These are phyloP conservation scores for Sorex araneus DNA, from an alignment of 2,113 vertebrate genomes.

Conservation along the genomic window DNA sequence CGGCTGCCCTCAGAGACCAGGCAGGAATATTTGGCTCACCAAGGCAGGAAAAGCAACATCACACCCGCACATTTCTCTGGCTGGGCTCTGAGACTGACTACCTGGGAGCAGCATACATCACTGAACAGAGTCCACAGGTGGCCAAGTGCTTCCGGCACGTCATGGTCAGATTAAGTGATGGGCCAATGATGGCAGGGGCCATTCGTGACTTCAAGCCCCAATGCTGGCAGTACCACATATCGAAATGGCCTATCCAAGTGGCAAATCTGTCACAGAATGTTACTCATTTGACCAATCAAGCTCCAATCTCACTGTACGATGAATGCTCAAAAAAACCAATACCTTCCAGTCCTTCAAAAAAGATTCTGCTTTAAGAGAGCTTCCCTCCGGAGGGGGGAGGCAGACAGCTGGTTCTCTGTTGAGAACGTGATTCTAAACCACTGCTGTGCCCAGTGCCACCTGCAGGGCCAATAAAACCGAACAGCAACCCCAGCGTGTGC, in stretches of 20 bases:
- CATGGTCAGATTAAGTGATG: conserved; percentile 71
- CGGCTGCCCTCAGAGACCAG: conserved; percentile 84
- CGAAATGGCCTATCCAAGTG: conserved; percentile 71
- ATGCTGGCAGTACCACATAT: conserved; percentile 72
- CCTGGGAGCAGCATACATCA: conserved; percentile 81
- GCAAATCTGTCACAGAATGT: conserved; percentile 65
- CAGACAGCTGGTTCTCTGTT: background rate
- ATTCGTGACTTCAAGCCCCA: conserved; percentile 70
- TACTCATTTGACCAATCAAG: conserved; percentile 73
- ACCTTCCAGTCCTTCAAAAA: conserved; percentile 68
- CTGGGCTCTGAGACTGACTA: conserved; percentile 85
- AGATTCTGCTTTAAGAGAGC: conserved; percentile 70
- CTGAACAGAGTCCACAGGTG: conserved; percentile 73
- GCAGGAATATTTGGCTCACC: conserved; percentile 87
- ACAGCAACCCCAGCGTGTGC: conserved; percentile 32
- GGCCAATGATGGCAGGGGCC: conserved; percentile 74
- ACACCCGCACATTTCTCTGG: conserved; percentile 81
- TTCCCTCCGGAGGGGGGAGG: background rate
- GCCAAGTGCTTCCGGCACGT: conserved; percentile 61
- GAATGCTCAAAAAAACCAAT: conserved; percentile 80
- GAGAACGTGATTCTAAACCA: too few relatives aligned
- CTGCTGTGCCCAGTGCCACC: conserved; percentile 56
- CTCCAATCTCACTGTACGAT: conserved; percentile 76
- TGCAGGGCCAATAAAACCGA: conserved; percentile 66
- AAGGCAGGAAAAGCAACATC: conserved; percentile 87